These are phyloP conservation scores for Limenitis camilla DNA, from an alignment of 2,888 invertebrate genomes.

Conservation along the genomic window DNA sequence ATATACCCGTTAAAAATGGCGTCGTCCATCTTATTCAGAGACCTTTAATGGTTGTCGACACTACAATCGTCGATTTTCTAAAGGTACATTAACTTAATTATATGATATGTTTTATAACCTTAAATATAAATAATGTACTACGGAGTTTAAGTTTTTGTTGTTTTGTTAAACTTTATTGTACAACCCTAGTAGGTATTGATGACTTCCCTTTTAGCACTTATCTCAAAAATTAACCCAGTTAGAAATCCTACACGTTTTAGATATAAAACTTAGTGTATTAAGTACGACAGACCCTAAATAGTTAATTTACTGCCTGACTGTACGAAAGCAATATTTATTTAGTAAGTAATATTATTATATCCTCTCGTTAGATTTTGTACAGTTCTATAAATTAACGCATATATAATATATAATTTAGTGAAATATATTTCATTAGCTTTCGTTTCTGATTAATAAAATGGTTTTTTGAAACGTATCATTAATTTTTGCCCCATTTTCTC, in stretches of 20 bases:
- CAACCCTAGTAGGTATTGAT: no score
- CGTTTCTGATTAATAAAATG: background rate
- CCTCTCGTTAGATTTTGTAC: background rate
- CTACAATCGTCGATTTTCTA: conserved; percentile 88
- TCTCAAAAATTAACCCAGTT: no score
- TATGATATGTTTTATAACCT: background rate
- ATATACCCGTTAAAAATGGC: conserved; percentile 94
- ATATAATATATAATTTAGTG: background rate
- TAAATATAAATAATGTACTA: no score
- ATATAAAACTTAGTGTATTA: background rate
- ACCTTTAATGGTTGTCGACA: conserved; percentile 93
- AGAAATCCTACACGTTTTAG: no score
- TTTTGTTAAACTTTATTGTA: no score
- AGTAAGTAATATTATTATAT: background rate
- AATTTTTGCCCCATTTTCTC: conserved; percentile 65
- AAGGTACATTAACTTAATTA: conserved; percentile 73
- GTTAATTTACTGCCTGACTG: background rate
- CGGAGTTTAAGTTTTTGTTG: no score
- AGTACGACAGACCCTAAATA: conserved; percentile 1
- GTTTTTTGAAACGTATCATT: conserved; percentile 18
- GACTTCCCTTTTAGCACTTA: no score
- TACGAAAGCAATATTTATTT: background rate
- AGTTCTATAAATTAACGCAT: background rate
- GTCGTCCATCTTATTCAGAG: conserved; percentile 94
- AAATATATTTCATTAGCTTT: background rate